phyloP scores from a whole-genome alignment of 2,797 vertebrate genomes.

The Xenentodon cancila region DNA sequence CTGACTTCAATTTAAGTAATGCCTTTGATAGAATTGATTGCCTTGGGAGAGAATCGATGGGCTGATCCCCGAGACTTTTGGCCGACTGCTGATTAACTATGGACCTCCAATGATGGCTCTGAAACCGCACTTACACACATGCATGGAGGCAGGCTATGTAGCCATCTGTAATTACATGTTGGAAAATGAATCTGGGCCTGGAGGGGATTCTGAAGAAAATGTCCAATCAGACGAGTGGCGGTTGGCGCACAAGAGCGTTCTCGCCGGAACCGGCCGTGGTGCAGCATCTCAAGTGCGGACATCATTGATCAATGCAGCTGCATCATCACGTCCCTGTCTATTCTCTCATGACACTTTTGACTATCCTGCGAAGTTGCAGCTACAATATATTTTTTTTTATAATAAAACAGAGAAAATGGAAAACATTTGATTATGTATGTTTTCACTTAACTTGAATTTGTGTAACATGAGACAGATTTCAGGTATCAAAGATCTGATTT shows the following conservation, averaged over 20 bases:
- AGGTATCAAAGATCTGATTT: no score
- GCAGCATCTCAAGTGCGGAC: conserved; percentile 7
- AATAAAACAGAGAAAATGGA: no score
- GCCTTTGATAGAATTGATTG: conserved; percentile 78
- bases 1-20: conserved; percentile 67
- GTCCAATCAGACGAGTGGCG: conserved; percentile 35
- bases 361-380: background rate
- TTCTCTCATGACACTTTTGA: background rate
- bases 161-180: conserved; percentile 69
- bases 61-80: conserved; percentile 64
- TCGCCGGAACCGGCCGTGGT: no score
- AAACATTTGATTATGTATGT: no score
- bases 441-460: no score
- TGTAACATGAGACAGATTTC: no score
- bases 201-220: conserved; percentile 49
- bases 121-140: conserved; percentile 31
- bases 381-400: background rate
- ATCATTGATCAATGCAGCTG: background rate
- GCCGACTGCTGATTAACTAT: conserved; percentile 75
- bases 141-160: conserved; percentile 19
- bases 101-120: conserved; percentile 48
- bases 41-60: conserved; percentile 68
- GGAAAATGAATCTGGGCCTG: conserved; percentile 59
- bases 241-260: conserved; percentile 28
- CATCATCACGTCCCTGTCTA: background rate